Conservation (phyloP, 2,888 invertebrate species). For the Macaria notata region DNA sequence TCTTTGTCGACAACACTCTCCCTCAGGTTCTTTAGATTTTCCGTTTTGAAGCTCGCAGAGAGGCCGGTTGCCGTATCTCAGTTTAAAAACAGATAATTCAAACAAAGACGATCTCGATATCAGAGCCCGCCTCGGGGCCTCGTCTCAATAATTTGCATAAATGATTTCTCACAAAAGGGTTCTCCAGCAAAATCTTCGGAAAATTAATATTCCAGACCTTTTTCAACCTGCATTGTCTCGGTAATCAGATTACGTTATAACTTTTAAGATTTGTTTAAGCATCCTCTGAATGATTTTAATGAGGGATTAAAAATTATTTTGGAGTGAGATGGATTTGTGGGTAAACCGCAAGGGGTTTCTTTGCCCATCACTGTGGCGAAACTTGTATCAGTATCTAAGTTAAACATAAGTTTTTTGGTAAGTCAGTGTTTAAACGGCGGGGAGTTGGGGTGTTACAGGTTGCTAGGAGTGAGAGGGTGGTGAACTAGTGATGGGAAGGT, state of each 20-base stretch:
- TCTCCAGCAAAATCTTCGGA: conserved; percentile 32
- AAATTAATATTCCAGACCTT: conserved; percentile 40
- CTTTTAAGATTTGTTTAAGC: conserved; percentile 41
- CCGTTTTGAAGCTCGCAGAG: conserved; percentile 25
- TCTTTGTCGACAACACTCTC: conserved; percentile 38
- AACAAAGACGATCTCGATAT: conserved; percentile 33
- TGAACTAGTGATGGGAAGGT: conserved; percentile 44
- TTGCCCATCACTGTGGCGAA: conserved; percentile 51
- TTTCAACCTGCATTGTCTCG: conserved; percentile 42
- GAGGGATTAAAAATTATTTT: conserved; percentile 27
- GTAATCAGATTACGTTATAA: conserved; percentile 45
- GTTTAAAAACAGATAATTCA: conserved; percentile 39
- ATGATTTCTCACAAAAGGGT: conserved; percentile 34
- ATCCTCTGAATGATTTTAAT: conserved; percentile 35
- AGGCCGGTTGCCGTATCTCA: conserved; percentile 23
- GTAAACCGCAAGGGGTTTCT: conserved; percentile 35
- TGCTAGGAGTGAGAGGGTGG: conserved; percentile 62
- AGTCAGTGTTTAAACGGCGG: conserved; percentile 79
- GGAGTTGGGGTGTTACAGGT: conserved; percentile 73
- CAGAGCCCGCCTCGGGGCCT: conserved; percentile 17
- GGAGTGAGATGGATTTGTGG: conserved; percentile 20
- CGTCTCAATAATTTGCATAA: conserved; percentile 36
- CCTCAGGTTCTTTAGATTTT: conserved; percentile 23
- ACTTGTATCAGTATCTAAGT: conserved; percentile 71
- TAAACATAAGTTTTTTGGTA: conserved; percentile 81